Evolutionary conservation across 2,113 vertebrate species (phyloP), one percentile per base, ranked within the genome.

Genomic region (Gasterosteus nipponicus): DNA sequence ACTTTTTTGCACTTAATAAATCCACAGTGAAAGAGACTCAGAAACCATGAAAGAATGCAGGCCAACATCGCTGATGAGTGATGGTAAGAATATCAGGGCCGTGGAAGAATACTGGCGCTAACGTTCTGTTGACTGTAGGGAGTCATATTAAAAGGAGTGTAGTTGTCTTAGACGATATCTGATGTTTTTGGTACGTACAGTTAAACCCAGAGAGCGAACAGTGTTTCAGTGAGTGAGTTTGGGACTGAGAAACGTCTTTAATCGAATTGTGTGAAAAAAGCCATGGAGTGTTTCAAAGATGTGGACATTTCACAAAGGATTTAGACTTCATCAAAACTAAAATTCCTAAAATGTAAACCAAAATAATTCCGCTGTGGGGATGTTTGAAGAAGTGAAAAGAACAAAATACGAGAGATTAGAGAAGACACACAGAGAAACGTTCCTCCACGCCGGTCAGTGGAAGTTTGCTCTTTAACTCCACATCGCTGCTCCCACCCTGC

Each of bases 401-500:
- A 46, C 15, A 35, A 33, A n/a, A 68, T 11, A 42, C 7, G 46
- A 66, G 19, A 81, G 65, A 83, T 65, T 56, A 77, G 7, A 70
- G 14, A 68, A 44, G 58, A 69, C 15, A 73, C 14, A 66, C 2
- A 41, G 19, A 56, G 75, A 78, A 63, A 62, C 70, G 49, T 75
- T 69, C 60, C 69, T 83, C 78, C 61, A 66, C 75, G 29, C 73
- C 71, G 68, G 56, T 64, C 73, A 84, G 88, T 89, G 82, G 80
- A 92, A 91, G 82, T 92, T 88, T 86, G 54, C 72, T 82, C 82
- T 81, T 87, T 80, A 81, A 83, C 86, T 85, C 62, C 84, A 78
- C 79, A 83, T 79, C 86, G 44, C 80, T 63, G 77, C 87, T 77
- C 69, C 71, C 54, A 66, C 69, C 82, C 70, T 87, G 74, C 81